phyloP scores from a whole-genome alignment of 2,113 vertebrate species.

The Laterallus jamaicensis region DNA sequence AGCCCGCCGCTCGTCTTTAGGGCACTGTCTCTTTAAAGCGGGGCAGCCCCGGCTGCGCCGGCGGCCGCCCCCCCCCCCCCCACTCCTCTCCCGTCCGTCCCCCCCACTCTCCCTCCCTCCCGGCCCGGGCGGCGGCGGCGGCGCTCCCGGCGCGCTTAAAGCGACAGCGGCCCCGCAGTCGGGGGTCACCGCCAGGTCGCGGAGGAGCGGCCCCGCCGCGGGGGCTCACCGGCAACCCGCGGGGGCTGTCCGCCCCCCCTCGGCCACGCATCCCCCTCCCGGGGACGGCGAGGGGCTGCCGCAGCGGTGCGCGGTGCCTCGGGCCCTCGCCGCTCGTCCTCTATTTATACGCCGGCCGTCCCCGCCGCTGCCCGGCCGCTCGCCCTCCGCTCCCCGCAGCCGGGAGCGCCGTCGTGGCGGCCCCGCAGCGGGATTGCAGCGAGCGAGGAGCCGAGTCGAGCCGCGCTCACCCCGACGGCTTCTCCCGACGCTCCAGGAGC shows the following conservation, averaged over 20 bases:
- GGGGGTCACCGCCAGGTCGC: slow-evolving; percentile 90
- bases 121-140: slow-evolving; percentile 78
- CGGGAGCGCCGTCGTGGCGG: background rate
- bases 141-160: slow-evolving; percentile 84
- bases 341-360: background rate
- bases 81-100: too few relatives aligned
- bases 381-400: background rate
- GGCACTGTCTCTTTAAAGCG: slow-evolving; percentile 78
- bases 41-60: slow-evolving; percentile 73
- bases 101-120: background rate
- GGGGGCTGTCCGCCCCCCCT: background rate
- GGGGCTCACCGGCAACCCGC: background rate
- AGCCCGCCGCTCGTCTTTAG: slow-evolving; percentile 62
- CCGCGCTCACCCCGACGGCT: background rate
- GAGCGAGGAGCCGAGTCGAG: background rate
- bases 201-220: slow-evolving; percentile 72
- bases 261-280: background rate
- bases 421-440: background rate
- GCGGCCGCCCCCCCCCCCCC: slow-evolving; percentile 47
- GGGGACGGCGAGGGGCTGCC: background rate
- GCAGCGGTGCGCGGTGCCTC: background rate
- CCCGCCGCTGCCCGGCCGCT: background rate
- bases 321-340: background rate
- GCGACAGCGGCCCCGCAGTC: slow-evolving; percentile 87
- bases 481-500: background rate